Base-by-base conservation (phyloP, 1,140 invertebrate genomes). In the Samia ricini region DNA sequence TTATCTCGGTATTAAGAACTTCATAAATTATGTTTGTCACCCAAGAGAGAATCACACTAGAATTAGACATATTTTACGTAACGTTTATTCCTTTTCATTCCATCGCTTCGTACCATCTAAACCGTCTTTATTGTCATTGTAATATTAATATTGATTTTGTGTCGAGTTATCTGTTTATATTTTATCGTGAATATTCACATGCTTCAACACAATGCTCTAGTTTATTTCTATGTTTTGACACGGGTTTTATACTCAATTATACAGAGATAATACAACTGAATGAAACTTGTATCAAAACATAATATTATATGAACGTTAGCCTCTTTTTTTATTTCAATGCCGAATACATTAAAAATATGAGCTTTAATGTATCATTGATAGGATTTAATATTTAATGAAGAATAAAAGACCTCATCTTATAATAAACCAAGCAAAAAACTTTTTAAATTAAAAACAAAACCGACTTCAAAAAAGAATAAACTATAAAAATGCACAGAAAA, bases 11-110 rank as follows among this genome's bases (percentile, higher is more conserved):
- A 88, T 89, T 88, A 88, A 79, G 81, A 83, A 87, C 85, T 88
- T 87, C 87, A 89, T 89, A 89, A 89, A 89, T 89, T 88, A 87
- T 87, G 87, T 89, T 88, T 89, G 85, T 89, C 84, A 89, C 71
- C 74, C 81, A 75, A 77, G 64, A 79, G 72, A 81, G 70, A 83
- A 81, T 82, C 74, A 74, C 60, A 70, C 60, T 74, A 64, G 75
- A 77, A 79, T 81, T 78, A 81, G 54, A 74, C 61, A 68, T n/a
- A n/a, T 57, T 62, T 80, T 80, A 71, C 69, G 72, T 72, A 77
- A 80, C 49, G 19, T 61, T 56, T 21, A 54, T 4, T 24, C 22
- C 19, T 49, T n/a, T n/a, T n/a, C n/a, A n/a, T n/a, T n/a, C 57
- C 4, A 50, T 20, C 15, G 21, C 57, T 50, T 50, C n/a, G 10